Base-by-base conservation (phyloP, 2,888 invertebrate species). In the Tolmerus cingulatus region DNA sequence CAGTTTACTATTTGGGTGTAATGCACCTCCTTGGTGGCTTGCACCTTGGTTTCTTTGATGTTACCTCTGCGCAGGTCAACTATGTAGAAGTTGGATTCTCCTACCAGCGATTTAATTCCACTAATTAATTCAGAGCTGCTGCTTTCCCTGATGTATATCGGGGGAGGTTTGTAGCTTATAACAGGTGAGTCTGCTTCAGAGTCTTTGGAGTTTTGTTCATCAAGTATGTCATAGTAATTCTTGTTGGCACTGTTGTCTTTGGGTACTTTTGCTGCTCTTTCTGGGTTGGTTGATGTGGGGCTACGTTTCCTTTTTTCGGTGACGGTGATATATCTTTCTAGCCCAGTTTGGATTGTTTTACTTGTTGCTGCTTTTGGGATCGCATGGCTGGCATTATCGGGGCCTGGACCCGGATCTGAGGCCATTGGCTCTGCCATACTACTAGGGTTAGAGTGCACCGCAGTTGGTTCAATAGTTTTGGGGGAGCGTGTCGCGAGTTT, bases 281-380 rank as follows among this genome's bases (percentile, higher is more conserved):
- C 77, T 9, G 19, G 77, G 77, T n/a, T 77, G 9, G 77, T 40
- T 40, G 19, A 40, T 34, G 77, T 16, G 77, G 77, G 34, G 4
- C 77, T 77, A 37, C 77, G 34, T 19, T 77, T 77, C 40, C 77
- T 30, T 37, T 77, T 77, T 27, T 77, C 77, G 19, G 77, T 34
- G 14, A 77, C 19, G 27, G 77, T 77, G 19, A 77, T 77, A 34
- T 77, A 77, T 77, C 77, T 77, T 77, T 77, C 77, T 12, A 77
- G 34, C 34, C 77, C 77, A 14, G 77, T 77, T 77, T 77, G 77
- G 19, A 77, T 34, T 37, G 34, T 77, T 37, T 77, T 77, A 40
- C 37, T 40, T 46, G 46, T 46, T 14, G 46, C 14, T 46, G 46
- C 46, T 16, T 46, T 46, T 46, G 46, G 46, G 12, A 46, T 46